Percentiles rank a stretch among this genome's conserved stretches.
Evolutionary conservation across 1,140 invertebrate genomes (phyloP).

Genomic region (Drosophila setifemur): DNA sequence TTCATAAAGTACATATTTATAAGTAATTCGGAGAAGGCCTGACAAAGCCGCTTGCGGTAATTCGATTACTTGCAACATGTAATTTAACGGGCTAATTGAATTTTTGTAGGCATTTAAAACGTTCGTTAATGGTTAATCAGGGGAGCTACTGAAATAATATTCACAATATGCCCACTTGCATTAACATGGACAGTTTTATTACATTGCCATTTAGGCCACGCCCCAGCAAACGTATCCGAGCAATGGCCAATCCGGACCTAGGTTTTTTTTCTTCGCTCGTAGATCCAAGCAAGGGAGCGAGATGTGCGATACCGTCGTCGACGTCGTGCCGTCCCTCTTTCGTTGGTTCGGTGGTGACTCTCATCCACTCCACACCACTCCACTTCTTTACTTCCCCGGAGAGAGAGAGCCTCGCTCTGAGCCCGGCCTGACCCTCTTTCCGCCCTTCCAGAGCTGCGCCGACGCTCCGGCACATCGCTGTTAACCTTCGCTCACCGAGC

Average conservation of each 20-base stretch:
- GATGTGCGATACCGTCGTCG: slow-evolving; percentile 24
- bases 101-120: slow-evolving; percentile 37
- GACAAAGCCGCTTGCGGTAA: slow-evolving; percentile 16
- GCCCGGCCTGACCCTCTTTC: neutral
- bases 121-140: slow-evolving; percentile 40
- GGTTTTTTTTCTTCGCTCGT: slow-evolving; percentile 11
- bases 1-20: slow-evolving; percentile 39
- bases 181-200: slow-evolving; percentile 21
- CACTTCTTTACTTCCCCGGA: slow-evolving; percentile 3
- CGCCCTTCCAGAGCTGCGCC: slow-evolving; percentile 22
- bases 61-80: slow-evolving; percentile 31
- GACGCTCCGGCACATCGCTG: slow-evolving; percentile 23
- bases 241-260: slow-evolving; percentile 34
- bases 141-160: slow-evolving; percentile 34
- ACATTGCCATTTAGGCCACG: slow-evolving; percentile 16
- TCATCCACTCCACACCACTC: neutral
- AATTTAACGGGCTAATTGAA: slow-evolving; percentile 36
- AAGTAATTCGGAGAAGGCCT: slow-evolving; percentile 13
- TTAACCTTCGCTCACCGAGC: slow-evolving; percentile 52
- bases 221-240: slow-evolving; percentile 20
- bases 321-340: slow-evolving; percentile 29
- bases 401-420: neutral
- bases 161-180: slow-evolving; percentile 21
- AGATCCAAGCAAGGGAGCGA: slow-evolving; percentile 17
- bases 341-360: neutral